phyloP scores from a whole-genome alignment of 2,797 vertebrate species.

The Malurus leucopterus region DNA sequence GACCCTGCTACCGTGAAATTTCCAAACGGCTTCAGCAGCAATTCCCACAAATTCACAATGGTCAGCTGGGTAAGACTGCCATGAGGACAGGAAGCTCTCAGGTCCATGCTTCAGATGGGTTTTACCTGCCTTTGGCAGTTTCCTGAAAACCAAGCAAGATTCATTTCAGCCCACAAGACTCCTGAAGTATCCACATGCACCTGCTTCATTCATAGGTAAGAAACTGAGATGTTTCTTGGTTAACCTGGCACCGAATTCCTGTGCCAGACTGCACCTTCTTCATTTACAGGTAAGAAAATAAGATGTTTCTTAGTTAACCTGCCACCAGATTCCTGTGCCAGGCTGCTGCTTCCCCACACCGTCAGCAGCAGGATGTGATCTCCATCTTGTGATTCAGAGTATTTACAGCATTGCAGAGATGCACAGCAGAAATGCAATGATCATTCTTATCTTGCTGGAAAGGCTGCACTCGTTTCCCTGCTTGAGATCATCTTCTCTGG shows the following conservation, averaged over 20 bases:
- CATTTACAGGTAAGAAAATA: not conserved
- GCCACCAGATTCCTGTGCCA: not conserved
- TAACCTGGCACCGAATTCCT: not conserved
- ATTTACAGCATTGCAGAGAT: not conserved
- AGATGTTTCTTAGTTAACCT: not conserved
- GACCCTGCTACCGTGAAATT: accelerated
- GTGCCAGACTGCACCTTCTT: not conserved
- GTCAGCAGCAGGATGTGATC: not conserved
- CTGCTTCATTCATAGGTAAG: not conserved
- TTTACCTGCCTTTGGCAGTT: not conserved
- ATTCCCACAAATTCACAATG: not conserved
- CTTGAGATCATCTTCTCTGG: conserved; percentile 17
- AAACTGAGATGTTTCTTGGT: not conserved
- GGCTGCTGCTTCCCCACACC: not conserved
- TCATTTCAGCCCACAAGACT: not conserved
- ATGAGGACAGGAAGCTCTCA: not conserved
- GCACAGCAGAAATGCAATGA: conserved; percentile 1
- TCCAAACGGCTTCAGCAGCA: accelerated
- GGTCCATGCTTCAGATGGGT: not conserved
- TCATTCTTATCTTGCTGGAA: conserved; percentile 29
- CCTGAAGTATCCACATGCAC: not conserved
- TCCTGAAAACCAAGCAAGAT: conserved; percentile 26
- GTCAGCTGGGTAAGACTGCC: not conserved
- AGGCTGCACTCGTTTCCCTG: not conserved
- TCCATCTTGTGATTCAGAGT: not conserved